Evolutionary conservation across 2,888 invertebrate species (phyloP), one percentile per base, ranked within the genome.

Genomic region (Congeria kusceri): DNA sequence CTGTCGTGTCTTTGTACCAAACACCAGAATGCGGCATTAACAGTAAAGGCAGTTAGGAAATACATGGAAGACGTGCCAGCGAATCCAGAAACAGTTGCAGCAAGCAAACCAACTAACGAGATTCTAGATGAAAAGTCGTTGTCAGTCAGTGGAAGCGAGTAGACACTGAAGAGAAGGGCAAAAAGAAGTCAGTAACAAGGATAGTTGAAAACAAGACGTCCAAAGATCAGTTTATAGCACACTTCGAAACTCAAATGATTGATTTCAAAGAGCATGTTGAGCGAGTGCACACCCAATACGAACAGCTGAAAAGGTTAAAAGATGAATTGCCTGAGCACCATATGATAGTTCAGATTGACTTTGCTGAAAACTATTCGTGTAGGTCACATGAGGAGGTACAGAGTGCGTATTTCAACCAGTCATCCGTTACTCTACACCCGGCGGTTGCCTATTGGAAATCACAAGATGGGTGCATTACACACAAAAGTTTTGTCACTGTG

Each of bases 231-330:
- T 70, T 81, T 49, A 62, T 70, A n/a, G 27, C 25, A 13, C 49
- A 74, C 25, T 4, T 67, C 5, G 53, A 72, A 32, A 74, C 65
- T 25, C 73, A 83, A 53, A 47, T 75, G 32, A 32, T 61, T 28
- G 77, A 80, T 13, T 86, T 86, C 32, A 63, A 76, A 58, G 62
- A 64, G 11, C 78, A 82, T 62, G 80, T 82, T 9, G 46, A 59
- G 7, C 56, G 76, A 39, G 65, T 84, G n/a, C 18, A 49, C 3
- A 81, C 11, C 29, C 84, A 86, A 56, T 87, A 81, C 64, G 59
- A 70, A 28, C 49, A 78, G 58, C 27, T 81, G 20, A 61, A 53
- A 15, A 11, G 7, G 3, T 56, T 79, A 2, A 79, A 79, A 62
- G 46, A 61, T 9, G 70, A 70, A 7, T n/a, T 79, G 49, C 70